A percentile compares a stretch with the other conserved stretches of the same genome.
Conservation (phyloP, 1,140 invertebrate genomes). For the Drosophila kikkawai region DNA sequence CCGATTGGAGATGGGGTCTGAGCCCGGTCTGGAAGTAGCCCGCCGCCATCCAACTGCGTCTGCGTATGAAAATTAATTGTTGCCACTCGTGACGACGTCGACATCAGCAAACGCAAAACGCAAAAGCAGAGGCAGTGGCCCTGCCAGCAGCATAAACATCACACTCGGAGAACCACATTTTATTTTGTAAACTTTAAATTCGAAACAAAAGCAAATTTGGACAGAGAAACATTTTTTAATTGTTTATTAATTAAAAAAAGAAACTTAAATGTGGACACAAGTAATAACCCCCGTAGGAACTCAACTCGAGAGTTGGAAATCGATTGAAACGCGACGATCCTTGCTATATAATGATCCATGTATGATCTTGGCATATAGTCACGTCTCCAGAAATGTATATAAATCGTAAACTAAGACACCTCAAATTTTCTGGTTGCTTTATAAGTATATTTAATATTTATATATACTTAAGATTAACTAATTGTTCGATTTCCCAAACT, state of each 20-base stretch:
- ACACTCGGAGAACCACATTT: conserved; percentile 7
- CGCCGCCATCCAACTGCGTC: conserved; percentile 57
- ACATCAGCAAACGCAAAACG: conserved; percentile 25
- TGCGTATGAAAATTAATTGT: conserved; percentile 84
- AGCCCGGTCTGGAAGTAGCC: conserved; percentile 20
- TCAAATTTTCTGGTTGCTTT: background rate
- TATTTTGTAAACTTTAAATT: background rate
- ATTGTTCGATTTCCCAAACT: background rate
- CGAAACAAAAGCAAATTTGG: no score
- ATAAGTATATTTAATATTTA: background rate
- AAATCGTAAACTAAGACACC: background rate
- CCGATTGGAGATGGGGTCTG: conserved; percentile 11
- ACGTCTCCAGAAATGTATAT: no score
- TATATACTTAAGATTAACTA: background rate
- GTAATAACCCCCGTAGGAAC: no score
- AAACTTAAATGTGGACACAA: no score
- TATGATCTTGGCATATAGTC: background rate
- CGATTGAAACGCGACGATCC: background rate
- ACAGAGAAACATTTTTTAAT: background rate
- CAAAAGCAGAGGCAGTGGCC: conserved; percentile 19
- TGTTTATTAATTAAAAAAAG: background rate
- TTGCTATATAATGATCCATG: background rate
- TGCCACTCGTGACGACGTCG: conserved; percentile 76
- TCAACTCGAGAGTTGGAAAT: no score
- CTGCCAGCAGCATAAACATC: conserved; percentile 22